Percentiles rank a stretch among this genome's conserved stretches.
Conservation (phyloP, 2,888 invertebrate species). For the Leptopilina drosophilae region DNA sequence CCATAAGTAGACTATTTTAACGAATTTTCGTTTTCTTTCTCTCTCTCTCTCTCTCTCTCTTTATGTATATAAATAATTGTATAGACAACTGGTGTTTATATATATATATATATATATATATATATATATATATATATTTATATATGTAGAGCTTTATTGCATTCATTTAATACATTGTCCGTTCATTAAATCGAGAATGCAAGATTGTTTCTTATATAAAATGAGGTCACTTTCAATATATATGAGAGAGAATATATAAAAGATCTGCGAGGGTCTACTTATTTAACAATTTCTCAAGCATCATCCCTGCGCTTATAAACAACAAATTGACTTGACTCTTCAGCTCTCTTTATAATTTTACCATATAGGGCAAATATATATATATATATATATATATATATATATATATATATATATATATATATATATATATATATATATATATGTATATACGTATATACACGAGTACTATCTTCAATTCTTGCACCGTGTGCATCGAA, state of each 20-base stretch:
- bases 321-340: slow-evolving; percentile 32
- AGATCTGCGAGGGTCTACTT: slow-evolving; percentile 26
- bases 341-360: not conserved
- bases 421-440: slow-evolving; percentile 30
- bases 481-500: slow-evolving; percentile 35
- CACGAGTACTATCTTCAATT: too few relatives aligned
- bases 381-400: too few relatives aligned
- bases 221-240: slow-evolving; percentile 33
- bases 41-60: too few relatives aligned
- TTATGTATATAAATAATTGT: too few relatives aligned
- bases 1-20: slow-evolving; percentile 21
- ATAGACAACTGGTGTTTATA: not conserved
- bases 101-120: not conserved
- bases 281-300: slow-evolving; percentile 40
- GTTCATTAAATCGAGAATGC: not conserved
- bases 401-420: slow-evolving; percentile 30
- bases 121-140: not conserved
- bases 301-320: slow-evolving; percentile 26
- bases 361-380: slow-evolving; percentile 36
- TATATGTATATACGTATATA: not conserved
- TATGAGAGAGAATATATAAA: not conserved
- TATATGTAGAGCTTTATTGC: not conserved
- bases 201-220: slow-evolving; percentile 11
- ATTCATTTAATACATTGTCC: slow-evolving; percentile 16
- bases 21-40: not conserved